Conservation (phyloP, 2,888 invertebrate genomes). For the Embidobia sp. region DNA sequence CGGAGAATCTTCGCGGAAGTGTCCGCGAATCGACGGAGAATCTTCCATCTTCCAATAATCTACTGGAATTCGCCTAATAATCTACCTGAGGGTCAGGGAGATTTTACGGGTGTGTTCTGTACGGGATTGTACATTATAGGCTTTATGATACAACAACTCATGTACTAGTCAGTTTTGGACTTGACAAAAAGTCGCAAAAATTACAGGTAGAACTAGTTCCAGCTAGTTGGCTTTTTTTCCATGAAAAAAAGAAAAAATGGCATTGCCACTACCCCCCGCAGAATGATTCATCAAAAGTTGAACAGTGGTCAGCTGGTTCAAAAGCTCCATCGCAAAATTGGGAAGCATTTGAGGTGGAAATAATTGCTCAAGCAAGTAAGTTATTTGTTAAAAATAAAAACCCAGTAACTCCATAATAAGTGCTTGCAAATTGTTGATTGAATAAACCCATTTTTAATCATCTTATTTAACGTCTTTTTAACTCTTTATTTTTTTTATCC, state of each 20-base stretch:
- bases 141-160: not conserved
- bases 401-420: no score
- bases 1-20: no score
- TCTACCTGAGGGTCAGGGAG: no score
- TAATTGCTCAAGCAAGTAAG: constrained; percentile 9
- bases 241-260: not conserved
- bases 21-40: no score
- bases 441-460: no score
- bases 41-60: no score
- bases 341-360: not conserved
- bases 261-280: not conserved
- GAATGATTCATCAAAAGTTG: not conserved
- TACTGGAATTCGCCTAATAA: no score
- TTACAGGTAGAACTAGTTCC: not conserved
- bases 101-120: no score
- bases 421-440: no score
- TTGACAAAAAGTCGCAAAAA: not conserved
- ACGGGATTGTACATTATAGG: no score
- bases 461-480: no score
- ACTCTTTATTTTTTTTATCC: no score
- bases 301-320: not conserved
- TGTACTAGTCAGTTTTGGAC: not conserved
- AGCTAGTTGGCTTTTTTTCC: not conserved
- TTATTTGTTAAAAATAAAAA: constrained; percentile 1
- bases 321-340: not conserved